A percentile compares a stretch with the other conserved stretches of the same genome.
Evolutionary conservation across 2,113 vertebrate species (phyloP).

Genomic region (Hyperopisus bebe): DNA sequence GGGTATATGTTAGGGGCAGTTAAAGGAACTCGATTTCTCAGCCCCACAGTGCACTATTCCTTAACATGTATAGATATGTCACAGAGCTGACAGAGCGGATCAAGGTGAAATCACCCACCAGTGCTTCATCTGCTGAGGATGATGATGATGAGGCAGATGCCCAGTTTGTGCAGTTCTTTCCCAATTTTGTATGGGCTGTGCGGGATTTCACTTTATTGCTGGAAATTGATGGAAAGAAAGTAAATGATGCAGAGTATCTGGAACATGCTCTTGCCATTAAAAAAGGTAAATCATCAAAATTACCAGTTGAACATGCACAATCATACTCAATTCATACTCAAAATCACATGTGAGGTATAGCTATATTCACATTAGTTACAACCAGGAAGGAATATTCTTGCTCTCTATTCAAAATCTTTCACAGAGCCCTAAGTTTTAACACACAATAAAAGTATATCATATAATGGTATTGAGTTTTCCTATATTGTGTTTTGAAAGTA

Average conservation of each 20-base stretch:
- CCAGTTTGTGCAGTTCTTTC: constrained; percentile 38
- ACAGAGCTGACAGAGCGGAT: constrained; percentile 35
- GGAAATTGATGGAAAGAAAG: constrained; percentile 15
- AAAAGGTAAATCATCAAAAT: constrained; percentile 26
- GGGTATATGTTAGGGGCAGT: not conserved
- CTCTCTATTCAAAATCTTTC: too few species aligned
- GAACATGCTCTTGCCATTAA: constrained; percentile 44
- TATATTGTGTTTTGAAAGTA: too few species aligned
- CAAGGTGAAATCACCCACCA: constrained; percentile 25
- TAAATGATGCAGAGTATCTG: constrained; percentile 46
- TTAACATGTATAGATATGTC: constrained; percentile 36
- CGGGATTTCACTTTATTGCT: constrained; percentile 42
- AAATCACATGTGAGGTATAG: too few species aligned
- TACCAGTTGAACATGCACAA: not conserved
- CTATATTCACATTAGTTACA: too few species aligned
- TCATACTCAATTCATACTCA: too few species aligned
- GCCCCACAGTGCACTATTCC: not conserved
- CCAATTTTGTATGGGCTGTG: constrained; percentile 41
- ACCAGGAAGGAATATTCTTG: too few species aligned
- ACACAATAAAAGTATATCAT: too few species aligned
- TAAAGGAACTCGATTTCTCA: not conserved
- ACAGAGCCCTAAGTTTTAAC: too few species aligned
- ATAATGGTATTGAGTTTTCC: too few species aligned
- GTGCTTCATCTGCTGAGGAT: constrained; percentile 2
- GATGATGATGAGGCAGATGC: constrained; percentile 4